Evolutionary conservation across 2,888 invertebrate genomes (phyloP), one percentile per base, ranked within the genome.

Genomic region (Parochlus steinenii): DNA sequence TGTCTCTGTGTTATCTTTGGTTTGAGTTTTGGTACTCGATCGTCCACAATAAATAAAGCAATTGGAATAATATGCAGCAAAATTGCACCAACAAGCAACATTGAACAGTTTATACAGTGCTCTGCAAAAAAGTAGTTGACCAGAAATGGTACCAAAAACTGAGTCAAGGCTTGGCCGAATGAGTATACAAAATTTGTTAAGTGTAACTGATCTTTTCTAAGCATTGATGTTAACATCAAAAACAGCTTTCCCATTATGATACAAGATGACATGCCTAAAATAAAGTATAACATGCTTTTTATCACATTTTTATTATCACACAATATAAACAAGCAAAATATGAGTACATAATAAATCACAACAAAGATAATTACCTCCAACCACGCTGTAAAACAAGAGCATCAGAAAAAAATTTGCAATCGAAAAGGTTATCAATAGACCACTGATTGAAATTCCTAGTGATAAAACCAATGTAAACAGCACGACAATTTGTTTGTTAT

Each of bases 111-210:
- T 8, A 22, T 15, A 10, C 31, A 26, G 24, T 31, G 11, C 14
- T n/a, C 16, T 14, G 14, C 7, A n/a, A 20, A 16, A 8, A 26
- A 14, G 6, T 11, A 16, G 3, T 20, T 16, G 4, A 32, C 33
- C 23, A 38, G 7, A 19, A 32, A 29, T 15, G 38, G 38, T 23
- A 29, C 33, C n/a, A 33, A 14, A 22, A 33, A 38, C 18, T 33
- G 33, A 7, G 32, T 17, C 14, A 38, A 6, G 3, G 24, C 32
- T 28, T 29, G 29, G 4, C 29, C 33, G 14, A 33, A 32, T 8
- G 38, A 38, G 17, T 33, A 38, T 20, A 33, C 30, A 17, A 29
- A 32, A 20, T 38, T 38, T 24, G 30, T 36, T 18, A 36, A 14
- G 16, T 36, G 30, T 14, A 36, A 12, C 10, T 30, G 16, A 4